These are phyloP conservation scores for Girardinus metallicus DNA, from an alignment of 2,797 vertebrate genomes.

Conservation along the genomic window DNA sequence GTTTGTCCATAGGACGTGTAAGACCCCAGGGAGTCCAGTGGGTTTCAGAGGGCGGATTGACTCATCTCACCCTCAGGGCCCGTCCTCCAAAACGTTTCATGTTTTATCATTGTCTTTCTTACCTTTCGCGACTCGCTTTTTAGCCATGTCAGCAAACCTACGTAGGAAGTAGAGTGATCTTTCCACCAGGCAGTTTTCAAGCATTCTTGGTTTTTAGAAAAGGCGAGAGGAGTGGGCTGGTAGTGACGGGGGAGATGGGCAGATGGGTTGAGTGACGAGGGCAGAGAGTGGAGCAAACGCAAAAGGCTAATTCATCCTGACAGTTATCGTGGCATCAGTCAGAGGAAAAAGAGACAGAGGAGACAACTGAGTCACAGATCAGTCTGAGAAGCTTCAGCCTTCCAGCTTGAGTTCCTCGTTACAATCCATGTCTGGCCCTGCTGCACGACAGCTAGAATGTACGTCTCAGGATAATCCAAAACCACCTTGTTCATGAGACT, in stretches of 20 bases:
- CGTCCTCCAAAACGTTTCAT: conserved; percentile 49
- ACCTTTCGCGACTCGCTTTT: conserved; percentile 14
- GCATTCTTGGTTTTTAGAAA: not conserved
- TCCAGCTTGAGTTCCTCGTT: not conserved
- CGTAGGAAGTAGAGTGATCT: not conserved
- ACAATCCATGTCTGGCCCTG: not conserved
- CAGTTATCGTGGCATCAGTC: conserved; percentile 42
- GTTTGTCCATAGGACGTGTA: conserved; percentile 22
- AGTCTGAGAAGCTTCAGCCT: conserved; percentile 20
- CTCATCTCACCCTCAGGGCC: conserved; percentile 48
- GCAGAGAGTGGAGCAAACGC: conserved; percentile 26
- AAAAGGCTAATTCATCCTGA: conserved; percentile 48
- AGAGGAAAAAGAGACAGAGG: conserved; percentile 13
- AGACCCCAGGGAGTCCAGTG: conserved; percentile 37
- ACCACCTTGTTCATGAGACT: not conserved
- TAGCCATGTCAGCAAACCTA: conserved; percentile 16
- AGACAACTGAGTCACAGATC: conserved; percentile 29
- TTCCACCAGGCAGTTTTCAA: conserved; percentile 5
- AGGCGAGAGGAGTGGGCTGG: not conserved
- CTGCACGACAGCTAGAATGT: not conserved
- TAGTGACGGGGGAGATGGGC: conserved; percentile 18
- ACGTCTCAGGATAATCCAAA: not conserved
- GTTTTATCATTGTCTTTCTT: conserved; percentile 16
- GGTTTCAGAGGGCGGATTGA: conserved; percentile 37
- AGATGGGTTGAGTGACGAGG: conserved; percentile 18